These are phyloP conservation scores for Sphinx pinastri DNA, from an alignment of 2,888 invertebrate genomes.

Conservation along the genomic window DNA sequence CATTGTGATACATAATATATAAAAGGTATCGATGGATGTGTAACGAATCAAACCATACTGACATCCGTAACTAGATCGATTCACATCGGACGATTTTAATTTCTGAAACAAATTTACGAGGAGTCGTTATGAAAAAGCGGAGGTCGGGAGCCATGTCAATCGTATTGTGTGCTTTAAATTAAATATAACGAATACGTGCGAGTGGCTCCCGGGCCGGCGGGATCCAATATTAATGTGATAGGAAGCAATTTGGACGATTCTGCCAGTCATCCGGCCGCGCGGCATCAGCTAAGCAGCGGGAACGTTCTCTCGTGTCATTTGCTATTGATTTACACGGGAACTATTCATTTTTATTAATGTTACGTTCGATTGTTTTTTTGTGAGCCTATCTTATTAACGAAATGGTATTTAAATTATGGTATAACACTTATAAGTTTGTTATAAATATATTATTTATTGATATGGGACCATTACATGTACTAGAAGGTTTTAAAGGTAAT, in stretches of 20 bases:
- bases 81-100: conserved; percentile 52
- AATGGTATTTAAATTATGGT: too few species aligned
- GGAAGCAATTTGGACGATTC: conserved; percentile 70
- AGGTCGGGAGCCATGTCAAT: conserved; percentile 73
- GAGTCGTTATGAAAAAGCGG: conserved; percentile 67
- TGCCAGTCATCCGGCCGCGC: conserved; percentile 71
- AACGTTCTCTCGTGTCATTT: conserved; percentile 59
- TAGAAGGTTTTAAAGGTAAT: too few species aligned
- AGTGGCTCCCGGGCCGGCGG: conserved; percentile 56
- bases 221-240: conserved; percentile 67
- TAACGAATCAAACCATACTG: conserved; percentile 45
- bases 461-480: too few species aligned
- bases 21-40: conserved; percentile 32
- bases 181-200: conserved; percentile 72
- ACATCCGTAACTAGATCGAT: conserved; percentile 55
- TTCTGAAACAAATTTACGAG: conserved; percentile 63
- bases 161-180: conserved; percentile 79
- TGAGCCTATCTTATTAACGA: not conserved
- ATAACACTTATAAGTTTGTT: too few species aligned
- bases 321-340: conserved; percentile 45
- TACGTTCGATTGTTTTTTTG: conserved; percentile 6
- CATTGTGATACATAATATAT: conserved; percentile 25
- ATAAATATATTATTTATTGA: too few species aligned
- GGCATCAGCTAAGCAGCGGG: conserved; percentile 50
- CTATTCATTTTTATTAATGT: conserved; percentile 34